These are phyloP conservation scores for Chrysolina oricalcia DNA, from an alignment of 2,888 invertebrate species.

Conservation along the genomic window DNA sequence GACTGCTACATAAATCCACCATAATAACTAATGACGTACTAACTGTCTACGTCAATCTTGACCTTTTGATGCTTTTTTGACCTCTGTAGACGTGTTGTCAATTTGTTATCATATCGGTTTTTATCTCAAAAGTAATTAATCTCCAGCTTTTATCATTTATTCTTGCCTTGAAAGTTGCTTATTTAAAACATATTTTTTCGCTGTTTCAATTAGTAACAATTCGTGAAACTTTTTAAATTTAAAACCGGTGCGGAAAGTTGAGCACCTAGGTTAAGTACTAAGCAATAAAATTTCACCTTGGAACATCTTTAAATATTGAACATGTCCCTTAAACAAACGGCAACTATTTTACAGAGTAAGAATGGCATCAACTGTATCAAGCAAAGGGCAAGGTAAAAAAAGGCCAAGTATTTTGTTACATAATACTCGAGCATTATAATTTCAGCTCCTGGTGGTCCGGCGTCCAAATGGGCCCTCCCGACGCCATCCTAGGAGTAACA, in stretches of 20 bases:
- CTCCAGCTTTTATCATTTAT: background rate
- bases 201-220: background rate
- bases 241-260: background rate
- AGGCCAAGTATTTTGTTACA: slow-evolving; percentile 10
- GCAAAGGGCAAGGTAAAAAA: slow-evolving; percentile 60
- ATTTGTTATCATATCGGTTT: background rate
- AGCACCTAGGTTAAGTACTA: background rate
- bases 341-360: slow-evolving; percentile 56
- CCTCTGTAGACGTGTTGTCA: background rate
- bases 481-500: slow-evolving; percentile 97
- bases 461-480: slow-evolving; percentile 97
- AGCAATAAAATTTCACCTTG: background rate
- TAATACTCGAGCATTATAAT: slow-evolving; percentile 45
- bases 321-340: slow-evolving; percentile 60
- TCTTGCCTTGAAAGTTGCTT: background rate
- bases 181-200: background rate
- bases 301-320: background rate
- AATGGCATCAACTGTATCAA: slow-evolving; percentile 57
- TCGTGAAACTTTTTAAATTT: background rate
- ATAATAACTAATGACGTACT: too few relatives aligned
- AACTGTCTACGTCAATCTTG: too few relatives aligned
- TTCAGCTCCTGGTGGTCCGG: slow-evolving; percentile 88
- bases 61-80: too few relatives aligned
- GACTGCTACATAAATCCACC: too few relatives aligned
- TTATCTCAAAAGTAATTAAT: background rate